phyloP scores from a whole-genome alignment of 2,797 vertebrate species.

The Anguilla pacifica region DNA sequence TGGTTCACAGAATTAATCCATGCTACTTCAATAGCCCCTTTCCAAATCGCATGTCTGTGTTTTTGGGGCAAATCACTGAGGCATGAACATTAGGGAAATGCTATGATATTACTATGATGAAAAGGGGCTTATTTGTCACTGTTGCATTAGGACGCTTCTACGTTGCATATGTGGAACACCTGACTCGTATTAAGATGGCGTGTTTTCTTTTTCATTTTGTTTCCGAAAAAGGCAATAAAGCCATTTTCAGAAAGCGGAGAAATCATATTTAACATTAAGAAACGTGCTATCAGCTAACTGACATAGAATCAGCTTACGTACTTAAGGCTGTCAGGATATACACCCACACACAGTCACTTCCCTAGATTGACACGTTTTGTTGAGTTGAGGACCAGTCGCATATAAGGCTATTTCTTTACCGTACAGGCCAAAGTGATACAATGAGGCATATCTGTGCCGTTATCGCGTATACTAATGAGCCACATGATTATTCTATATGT shows the following conservation, averaged over 20 bases:
- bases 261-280: conserved; percentile 42
- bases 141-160: conserved; percentile 61
- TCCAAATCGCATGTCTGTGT: not conserved
- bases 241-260: conserved; percentile 53
- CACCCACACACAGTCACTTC: not conserved
- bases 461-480: not conserved
- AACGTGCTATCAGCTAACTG: not conserved
- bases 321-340: conserved; percentile 23
- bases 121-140: conserved; percentile 56
- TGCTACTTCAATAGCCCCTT: not conserved
- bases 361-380: not conserved
- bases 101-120: not conserved
- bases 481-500: not conserved
- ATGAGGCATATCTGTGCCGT: not conserved
- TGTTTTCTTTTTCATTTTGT: conserved; percentile 51
- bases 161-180: conserved; percentile 63
- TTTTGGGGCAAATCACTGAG: not conserved
- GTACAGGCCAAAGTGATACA: not conserved
- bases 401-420: not conserved
- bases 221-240: conserved; percentile 46
- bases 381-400: not conserved
- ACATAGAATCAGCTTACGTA: conserved; percentile 3
- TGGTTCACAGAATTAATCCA: too few relatives aligned
- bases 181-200: conserved; percentile 55
- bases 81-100: not conserved